Conservation (phyloP, 2,888 invertebrate species). For the Troides oblongomaculatus region DNA sequence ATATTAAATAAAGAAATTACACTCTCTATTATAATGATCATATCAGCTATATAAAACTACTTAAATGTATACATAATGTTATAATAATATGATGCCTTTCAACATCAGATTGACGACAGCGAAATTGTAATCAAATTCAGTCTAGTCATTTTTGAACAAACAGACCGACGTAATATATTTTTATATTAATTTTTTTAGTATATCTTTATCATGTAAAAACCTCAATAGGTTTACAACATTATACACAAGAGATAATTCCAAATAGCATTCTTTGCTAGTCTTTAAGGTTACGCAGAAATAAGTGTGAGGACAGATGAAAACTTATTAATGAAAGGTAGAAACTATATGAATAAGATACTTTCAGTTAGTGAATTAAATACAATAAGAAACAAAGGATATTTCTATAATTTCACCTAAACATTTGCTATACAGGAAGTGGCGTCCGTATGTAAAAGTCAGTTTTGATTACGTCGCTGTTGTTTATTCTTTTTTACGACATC, state of each 20-base stretch:
- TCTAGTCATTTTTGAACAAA: too few relatives aligned
- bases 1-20: too few relatives aligned
- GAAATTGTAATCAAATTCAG: too few relatives aligned
- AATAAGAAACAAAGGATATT: not conserved
- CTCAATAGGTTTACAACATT: too few relatives aligned
- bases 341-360: not conserved
- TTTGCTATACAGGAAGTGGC: not conserved
- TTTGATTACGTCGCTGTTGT: conserved; percentile 6
- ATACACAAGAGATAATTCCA: not conserved
- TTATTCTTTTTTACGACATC: conserved; percentile 19
- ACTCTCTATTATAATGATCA: too few relatives aligned
- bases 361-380: not conserved
- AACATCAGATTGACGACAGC: too few relatives aligned
- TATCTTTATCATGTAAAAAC: too few relatives aligned
- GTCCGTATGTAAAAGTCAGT: conserved; percentile 8
- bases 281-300: not conserved
- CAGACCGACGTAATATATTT: too few relatives aligned
- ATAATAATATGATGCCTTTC: too few relatives aligned
- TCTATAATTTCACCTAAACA: not conserved
- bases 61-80: too few relatives aligned
- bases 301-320: not conserved
- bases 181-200: too few relatives aligned
- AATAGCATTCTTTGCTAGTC: not conserved
- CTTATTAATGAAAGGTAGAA: not conserved
- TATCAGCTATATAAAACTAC: too few relatives aligned